Conservation (phyloP, 2,888 invertebrate genomes). For the Melipona beecheii region DNA sequence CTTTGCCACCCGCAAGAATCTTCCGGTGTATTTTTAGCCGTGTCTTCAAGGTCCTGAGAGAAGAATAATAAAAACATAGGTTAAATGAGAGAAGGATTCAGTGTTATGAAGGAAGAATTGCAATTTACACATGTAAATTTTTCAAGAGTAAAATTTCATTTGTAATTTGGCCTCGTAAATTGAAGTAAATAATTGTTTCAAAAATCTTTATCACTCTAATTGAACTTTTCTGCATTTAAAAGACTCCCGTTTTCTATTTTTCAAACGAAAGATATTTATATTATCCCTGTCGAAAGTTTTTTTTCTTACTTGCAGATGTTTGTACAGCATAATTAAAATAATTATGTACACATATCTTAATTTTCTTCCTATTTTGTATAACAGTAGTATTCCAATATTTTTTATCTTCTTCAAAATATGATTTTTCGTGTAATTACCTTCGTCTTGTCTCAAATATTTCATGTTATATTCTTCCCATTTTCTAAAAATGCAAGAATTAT, state of each 20-base stretch:
- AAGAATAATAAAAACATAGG: background rate
- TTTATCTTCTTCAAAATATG: background rate
- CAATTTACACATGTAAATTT: too few species aligned
- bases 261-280: background rate
- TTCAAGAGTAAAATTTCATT: background rate
- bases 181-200: background rate
- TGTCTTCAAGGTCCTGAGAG: background rate
- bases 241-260: background rate
- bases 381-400: background rate
- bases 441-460: background rate
- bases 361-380: background rate
- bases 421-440: background rate
- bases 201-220: background rate
- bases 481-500: background rate
- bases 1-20: slow-evolving; percentile 9
- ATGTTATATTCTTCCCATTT: background rate
- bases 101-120: background rate
- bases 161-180: background rate
- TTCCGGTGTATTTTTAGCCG: slow-evolving; percentile 31
- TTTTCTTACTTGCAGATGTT: background rate
- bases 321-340: background rate
- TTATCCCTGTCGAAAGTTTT: background rate
- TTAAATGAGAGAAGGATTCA: background rate
- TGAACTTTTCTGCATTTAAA: background rate
- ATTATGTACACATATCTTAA: background rate